Conservation (phyloP, 2,797 vertebrate species). For the Poecile montanus region DNA sequence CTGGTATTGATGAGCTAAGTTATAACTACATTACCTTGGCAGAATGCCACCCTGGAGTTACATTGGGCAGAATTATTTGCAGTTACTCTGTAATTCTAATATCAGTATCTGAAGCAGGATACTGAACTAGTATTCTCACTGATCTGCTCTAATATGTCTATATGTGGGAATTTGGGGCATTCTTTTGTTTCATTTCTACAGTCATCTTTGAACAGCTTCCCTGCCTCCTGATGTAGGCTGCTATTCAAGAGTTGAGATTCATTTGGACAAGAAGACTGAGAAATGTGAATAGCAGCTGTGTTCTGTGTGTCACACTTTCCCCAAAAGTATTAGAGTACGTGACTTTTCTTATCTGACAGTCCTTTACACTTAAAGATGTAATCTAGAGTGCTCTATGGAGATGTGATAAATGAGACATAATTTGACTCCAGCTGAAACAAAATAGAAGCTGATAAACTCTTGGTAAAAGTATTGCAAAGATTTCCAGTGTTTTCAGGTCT, state of each 20-base stretch:
- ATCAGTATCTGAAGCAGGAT: not conserved
- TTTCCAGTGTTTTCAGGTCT: not conserved
- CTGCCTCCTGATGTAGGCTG: not conserved
- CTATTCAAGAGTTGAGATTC: not conserved
- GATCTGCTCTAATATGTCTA: not conserved
- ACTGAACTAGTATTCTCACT: not conserved
- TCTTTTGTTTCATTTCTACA: not conserved
- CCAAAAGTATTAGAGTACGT: not conserved
- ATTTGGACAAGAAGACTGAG: not conserved
- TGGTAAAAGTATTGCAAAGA: not conserved
- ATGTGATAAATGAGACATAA: not conserved
- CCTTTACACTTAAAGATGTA: not conserved
- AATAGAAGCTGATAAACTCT: not conserved
- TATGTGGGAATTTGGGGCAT: not conserved
- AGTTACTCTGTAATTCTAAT: not conserved
- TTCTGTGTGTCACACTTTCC: not conserved
- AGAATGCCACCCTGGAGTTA: not conserved
- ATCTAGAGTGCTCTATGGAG: not conserved
- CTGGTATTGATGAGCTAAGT: not conserved
- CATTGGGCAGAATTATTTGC: not conserved
- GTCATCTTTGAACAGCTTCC: not conserved
- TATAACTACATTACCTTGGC: not conserved
- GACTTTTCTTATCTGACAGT: not conserved
- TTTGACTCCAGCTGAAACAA: not conserved
- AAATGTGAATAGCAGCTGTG: not conserved